phyloP scores from a whole-genome alignment of 2,888 invertebrate genomes.

The Lamproptera curius region DNA sequence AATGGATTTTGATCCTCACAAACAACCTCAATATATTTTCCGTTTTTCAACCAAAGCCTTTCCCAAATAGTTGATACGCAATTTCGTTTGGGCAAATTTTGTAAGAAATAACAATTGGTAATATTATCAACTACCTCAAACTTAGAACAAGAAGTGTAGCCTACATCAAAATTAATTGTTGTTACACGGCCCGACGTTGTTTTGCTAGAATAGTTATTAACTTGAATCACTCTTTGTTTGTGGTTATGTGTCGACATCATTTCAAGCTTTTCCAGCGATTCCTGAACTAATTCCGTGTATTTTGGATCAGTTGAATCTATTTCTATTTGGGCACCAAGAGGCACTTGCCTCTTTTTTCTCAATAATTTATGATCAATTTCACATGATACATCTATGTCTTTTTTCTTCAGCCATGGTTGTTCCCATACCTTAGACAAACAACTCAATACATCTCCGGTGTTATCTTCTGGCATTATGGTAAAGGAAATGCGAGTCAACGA shows the following conservation, averaged over 20 bases:
- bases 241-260: conserved; percentile 52
- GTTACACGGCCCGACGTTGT: conserved; percentile 53
- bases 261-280: conserved; percentile 56
- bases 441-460: conserved; percentile 32
- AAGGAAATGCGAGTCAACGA: conserved; percentile 46
- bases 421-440: conserved; percentile 77
- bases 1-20: conserved; percentile 58
- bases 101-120: conserved; percentile 52
- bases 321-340: conserved; percentile 24
- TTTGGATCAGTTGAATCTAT: conserved; percentile 30
- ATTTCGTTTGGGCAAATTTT: conserved; percentile 57
- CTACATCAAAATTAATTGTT: conserved; percentile 63
- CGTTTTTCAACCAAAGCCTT: conserved; percentile 53
- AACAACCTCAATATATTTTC: conserved; percentile 50
- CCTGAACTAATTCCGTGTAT: conserved; percentile 38
- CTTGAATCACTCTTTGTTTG: conserved; percentile 53
- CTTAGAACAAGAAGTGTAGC: conserved; percentile 61
- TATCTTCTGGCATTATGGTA: conserved; percentile 44
- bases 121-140: conserved; percentile 58
- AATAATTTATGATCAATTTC: conserved; percentile 5
- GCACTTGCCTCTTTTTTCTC: conserved; percentile 22
- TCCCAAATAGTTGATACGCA: conserved; percentile 56
- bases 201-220: conserved; percentile 54
- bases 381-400: conserved; percentile 39
- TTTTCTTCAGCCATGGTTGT: conserved; percentile 69